Percentiles rank a stretch among this genome's conserved stretches.
These are phyloP conservation scores for Lithophane ornitopus DNA, from an alignment of 2,888 invertebrate species.

Conservation along the genomic window DNA sequence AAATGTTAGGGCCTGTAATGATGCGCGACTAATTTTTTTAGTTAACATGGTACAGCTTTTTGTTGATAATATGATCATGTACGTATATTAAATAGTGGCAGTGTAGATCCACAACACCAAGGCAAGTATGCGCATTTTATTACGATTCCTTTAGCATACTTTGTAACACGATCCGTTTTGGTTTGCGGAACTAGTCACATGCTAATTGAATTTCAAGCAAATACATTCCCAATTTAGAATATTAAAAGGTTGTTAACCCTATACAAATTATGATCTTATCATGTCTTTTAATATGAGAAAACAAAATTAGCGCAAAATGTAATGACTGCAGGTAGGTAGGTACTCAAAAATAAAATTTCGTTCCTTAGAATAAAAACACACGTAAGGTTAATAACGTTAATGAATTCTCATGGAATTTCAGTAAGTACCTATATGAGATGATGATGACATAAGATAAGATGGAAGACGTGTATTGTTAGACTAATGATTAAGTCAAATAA, in stretches of 20 bases:
- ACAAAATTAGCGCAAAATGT: background rate
- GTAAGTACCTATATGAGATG: slow-evolving; percentile 27
- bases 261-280: slow-evolving; percentile 22
- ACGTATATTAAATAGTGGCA: background rate
- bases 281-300: slow-evolving; percentile 7
- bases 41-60: background rate
- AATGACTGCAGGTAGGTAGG: background rate
- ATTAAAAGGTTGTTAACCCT: slow-evolving; percentile 36
- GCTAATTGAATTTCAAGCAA: slow-evolving; percentile 10
- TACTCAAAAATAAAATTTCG: slow-evolving; percentile 10
- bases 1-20: background rate
- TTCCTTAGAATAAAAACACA: slow-evolving; percentile 4
- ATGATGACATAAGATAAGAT: slow-evolving; percentile 52
- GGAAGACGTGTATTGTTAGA: slow-evolving; percentile 55
- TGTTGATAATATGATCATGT: background rate
- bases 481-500: slow-evolving; percentile 61
- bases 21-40: background rate
- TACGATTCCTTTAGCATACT: background rate
- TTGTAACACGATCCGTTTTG: background rate
- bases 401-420: slow-evolving; percentile 48
- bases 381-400: slow-evolving; percentile 46
- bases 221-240: slow-evolving; percentile 8
- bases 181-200: background rate
- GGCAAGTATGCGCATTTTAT: background rate
- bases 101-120: background rate